Base-by-base conservation (phyloP, 2,113 vertebrate genomes). In the Budorcas taxicolor region DNA sequence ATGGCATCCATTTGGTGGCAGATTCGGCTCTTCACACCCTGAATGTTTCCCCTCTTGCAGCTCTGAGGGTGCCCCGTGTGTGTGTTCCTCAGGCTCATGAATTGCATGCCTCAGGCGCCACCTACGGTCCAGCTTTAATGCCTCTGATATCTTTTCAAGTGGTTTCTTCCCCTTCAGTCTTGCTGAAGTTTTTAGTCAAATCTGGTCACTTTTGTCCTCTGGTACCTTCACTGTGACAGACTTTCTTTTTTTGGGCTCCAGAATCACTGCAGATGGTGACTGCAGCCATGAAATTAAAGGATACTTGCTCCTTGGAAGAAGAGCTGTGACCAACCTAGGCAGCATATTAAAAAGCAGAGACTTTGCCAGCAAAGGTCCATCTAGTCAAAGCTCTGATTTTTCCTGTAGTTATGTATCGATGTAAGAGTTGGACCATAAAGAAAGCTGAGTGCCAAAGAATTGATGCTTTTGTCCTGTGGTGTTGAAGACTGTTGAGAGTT, bases 61-160 rank as follows among this genome's bases (percentile, higher is more conserved):
- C 12, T 31, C 33, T 62, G 45, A 55, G 11, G 6, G 7, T 31
- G 5, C 3, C 21, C 71, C 3, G 0, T 27, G 27, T n/a, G 27
- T 43, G 71, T 19, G n/a, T 19, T 29, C n/a, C 31, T 53, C 1
- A 33, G 92, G 11, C 33, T 16, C 43, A 7, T 12, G 1, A 2
- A 15, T 3, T 4, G 6, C 3, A 84, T 25, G 55, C 33, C 55
- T 33, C 9, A 12, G 53, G 5, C 1, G 3, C 7, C 8, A 1
- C 55, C 11, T 3, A 4, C 0, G 1, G 57, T 2, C 53, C 27
- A 45, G 43, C 57, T 11, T 7, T 4, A 17, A 1, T 0, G 6
- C 31, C 19, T 50, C 93, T 21, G 3, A 5, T 17, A 47, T 43
- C 43, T 50, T 45, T 25, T 23, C 21, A 16, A 3, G 7, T 11